A percentile compares a stretch with the other conserved stretches of the same genome.
phyloP scores from a whole-genome alignment of 2,888 invertebrate species.

The Timema podura region DNA sequence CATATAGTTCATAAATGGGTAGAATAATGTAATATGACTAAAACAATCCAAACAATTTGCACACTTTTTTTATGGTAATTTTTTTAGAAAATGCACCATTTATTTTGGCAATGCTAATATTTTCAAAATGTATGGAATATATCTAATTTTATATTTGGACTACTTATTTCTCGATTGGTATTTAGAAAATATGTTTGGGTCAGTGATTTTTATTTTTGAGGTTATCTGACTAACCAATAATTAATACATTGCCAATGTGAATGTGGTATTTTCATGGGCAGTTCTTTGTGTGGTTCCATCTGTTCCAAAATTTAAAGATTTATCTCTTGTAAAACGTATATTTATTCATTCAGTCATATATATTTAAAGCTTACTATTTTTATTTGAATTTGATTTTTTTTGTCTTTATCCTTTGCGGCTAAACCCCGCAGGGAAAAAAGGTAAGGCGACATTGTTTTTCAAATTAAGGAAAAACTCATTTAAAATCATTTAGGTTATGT shows the following conservation, averaged over 20 bases:
- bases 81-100: no score
- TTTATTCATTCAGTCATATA: no score
- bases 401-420: conserved; percentile 15
- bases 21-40: no score
- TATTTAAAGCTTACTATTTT: not conserved
- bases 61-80: no score
- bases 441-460: conserved; percentile 18
- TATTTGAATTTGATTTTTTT: conserved; percentile 5
- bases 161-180: no score
- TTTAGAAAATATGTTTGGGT: no score
- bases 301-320: not conserved
- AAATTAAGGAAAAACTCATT: not conserved
- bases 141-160: no score
- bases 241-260: not conserved
- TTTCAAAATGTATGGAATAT: no score
- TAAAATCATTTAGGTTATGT: no score
- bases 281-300: conserved; percentile 30
- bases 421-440: conserved; percentile 22
- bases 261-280: conserved; percentile 20
- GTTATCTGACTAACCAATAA: not conserved
- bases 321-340: not conserved
- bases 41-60: no score
- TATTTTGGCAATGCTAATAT: no score
- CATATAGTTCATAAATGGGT: no score
- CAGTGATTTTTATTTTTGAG: conserved; percentile 1